phyloP scores from a whole-genome alignment of 2,797 vertebrate genomes.

The Rhinoraja longicauda region DNA sequence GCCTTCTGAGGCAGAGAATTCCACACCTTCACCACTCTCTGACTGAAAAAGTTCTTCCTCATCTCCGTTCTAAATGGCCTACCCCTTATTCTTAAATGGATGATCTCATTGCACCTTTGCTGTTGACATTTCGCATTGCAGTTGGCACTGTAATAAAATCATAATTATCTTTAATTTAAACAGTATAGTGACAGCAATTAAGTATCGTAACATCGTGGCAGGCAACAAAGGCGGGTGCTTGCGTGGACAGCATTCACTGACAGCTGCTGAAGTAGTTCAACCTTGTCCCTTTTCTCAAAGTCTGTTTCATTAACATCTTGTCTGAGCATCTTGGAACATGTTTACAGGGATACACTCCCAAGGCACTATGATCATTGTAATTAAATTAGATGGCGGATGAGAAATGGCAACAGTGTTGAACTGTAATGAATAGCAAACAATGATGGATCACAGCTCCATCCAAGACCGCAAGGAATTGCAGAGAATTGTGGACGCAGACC shows the following conservation, averaged over 20 bases:
- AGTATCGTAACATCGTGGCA: background rate
- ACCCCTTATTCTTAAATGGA: too few species aligned
- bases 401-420: conserved; percentile 2
- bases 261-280: conserved; percentile 18
- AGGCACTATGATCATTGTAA: conserved; percentile 42
- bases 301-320: conserved; percentile 42
- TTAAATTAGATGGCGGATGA: conserved; percentile 40
- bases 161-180: background rate
- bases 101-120: background rate
- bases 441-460: background rate
- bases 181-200: background rate
- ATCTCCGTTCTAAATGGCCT: too few species aligned
- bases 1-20: too few species aligned
- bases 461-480: too few species aligned
- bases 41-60: too few species aligned
- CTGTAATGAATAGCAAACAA: background rate
- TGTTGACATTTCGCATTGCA: background rate
- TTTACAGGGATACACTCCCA: conserved; percentile 41
- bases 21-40: too few species aligned
- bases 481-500: too few species aligned
- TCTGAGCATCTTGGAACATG: conserved; percentile 41
- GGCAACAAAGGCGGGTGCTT: background rate
- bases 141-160: background rate
- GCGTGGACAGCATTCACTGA: background rate
- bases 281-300: conserved; percentile 41